Evolutionary conservation across 2,797 vertebrate genomes (phyloP), one percentile per base, ranked within the genome.

Genomic region (Adelosebastes latens): DNA sequence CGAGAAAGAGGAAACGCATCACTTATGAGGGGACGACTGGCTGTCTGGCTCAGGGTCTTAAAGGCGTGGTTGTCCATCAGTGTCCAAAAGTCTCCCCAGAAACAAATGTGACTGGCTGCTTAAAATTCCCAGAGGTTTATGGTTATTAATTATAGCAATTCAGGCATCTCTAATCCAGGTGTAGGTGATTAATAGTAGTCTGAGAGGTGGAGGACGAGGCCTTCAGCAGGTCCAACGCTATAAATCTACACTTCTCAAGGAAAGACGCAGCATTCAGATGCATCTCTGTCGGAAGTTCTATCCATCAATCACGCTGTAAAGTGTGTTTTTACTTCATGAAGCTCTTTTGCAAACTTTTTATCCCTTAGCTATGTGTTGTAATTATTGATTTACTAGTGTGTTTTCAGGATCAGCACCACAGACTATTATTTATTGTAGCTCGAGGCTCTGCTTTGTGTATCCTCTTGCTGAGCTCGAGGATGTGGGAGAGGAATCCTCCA

Each of bases 61-160:
- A 7, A 49, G 63, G 59, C 29, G 24, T 3, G 52, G 72, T 53
- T 75, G 36, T 75, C 73, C 39, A 62, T 84, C 80, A 67, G 36
- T 14, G 53, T 83, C 72, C 52, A 27, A 16, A 67, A 36, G 36
- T 59, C 34, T 56, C 18, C 58, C 11, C 49, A 32, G 62, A 75
- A 82, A 77, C 18, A 62, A 79, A 68, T 32, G 27, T 46, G 73
- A 76, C 25, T 64, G 59, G 52, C 65, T 72, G 80, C 31, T 75
- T 75, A 13, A 56, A 64, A 75, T 70, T 78, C 79, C 74, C 72
- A 75, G 72, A 74, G 79, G 34, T 81, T 68, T 79, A 18, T 56
- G 70, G 77, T 83, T 83, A 86, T 92, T 88, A 90, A 93, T 91
- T 88, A 81, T 11, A 63, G 83, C 25, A 71, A 53, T 75, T 73